A percentile compares a stretch with the other conserved stretches of the same genome.
These are phyloP conservation scores for Metopolophium dirhodum DNA, from an alignment of 1,140 invertebrate species.

Conservation along the genomic window DNA sequence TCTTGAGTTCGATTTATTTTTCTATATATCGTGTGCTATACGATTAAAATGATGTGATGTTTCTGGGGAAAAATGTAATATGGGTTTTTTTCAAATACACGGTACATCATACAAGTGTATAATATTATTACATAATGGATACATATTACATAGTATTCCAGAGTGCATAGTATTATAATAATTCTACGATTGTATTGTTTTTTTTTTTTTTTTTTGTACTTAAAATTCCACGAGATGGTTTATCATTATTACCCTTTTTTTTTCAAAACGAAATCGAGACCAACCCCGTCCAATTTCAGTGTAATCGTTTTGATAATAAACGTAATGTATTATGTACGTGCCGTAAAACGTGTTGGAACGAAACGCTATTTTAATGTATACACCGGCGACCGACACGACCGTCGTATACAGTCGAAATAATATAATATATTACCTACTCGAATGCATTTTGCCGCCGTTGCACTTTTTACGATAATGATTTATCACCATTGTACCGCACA, in stretches of 20 bases:
- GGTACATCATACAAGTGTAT: background rate
- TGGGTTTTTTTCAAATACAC: background rate
- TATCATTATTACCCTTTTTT: conserved; percentile 4
- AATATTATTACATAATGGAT: background rate
- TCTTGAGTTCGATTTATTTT: background rate
- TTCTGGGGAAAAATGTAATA: background rate
- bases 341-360: background rate
- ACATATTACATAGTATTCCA: no score
- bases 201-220: conserved; percentile 1
- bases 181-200: background rate
- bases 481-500: background rate
- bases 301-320: conserved; percentile 25
- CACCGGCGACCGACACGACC: background rate
- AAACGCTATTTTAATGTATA: background rate
- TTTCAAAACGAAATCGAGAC: conserved; percentile 5
- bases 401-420: background rate
- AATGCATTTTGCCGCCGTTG: background rate
- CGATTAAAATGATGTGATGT: background rate
- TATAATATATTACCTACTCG: background rate
- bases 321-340: background rate
- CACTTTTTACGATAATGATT: background rate
- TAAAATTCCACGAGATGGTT: background rate
- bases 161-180: background rate
- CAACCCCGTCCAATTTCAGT: background rate
- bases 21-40: background rate